Conservation (phyloP, 2,888 invertebrate genomes). For the Drosophila vallismaia region DNA sequence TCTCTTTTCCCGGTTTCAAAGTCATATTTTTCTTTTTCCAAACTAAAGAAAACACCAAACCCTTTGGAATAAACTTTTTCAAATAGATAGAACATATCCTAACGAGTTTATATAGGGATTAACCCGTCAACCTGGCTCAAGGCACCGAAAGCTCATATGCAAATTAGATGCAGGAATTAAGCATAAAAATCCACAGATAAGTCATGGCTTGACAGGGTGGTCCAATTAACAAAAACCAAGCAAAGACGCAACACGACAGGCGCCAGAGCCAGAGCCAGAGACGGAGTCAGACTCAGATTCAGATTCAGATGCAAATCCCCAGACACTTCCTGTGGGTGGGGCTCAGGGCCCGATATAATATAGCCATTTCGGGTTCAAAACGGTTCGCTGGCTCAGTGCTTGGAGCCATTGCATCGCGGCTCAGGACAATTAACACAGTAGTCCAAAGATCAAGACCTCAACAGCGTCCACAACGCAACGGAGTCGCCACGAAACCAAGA, state of each 20-base stretch:
- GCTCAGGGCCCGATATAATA: conserved; percentile 56
- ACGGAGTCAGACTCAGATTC: conserved; percentile 5
- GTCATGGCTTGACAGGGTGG: conserved; percentile 63
- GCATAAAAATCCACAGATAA: conserved; percentile 56
- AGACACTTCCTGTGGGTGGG: conserved; percentile 44
- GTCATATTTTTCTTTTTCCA: not conserved
- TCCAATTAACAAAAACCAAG: conserved; percentile 67
- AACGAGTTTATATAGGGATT: conserved; percentile 61
- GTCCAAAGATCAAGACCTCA: conserved; percentile 83
- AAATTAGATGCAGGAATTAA: conserved; percentile 51
- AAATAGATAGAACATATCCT: conserved; percentile 23
- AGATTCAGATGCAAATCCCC: conserved; percentile 17
- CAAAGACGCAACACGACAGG: conserved; percentile 39
- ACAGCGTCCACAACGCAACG: conserved; percentile 43
- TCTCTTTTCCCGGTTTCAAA: not conserved
- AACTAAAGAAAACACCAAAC: not conserved
- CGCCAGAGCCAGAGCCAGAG: conserved; percentile 55
- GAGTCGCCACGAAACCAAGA: conserved; percentile 48
- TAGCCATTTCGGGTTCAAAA: conserved; percentile 77
- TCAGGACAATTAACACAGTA: conserved; percentile 83
- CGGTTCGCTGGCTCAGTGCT: conserved; percentile 58
- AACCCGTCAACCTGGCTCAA: conserved; percentile 52
- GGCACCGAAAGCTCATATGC: conserved; percentile 45
- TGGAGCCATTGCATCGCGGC: conserved; percentile 25
- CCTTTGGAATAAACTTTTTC: not conserved